Base-by-base conservation (phyloP, 2,113 vertebrate species). In the Anguilla rostrata region DNA sequence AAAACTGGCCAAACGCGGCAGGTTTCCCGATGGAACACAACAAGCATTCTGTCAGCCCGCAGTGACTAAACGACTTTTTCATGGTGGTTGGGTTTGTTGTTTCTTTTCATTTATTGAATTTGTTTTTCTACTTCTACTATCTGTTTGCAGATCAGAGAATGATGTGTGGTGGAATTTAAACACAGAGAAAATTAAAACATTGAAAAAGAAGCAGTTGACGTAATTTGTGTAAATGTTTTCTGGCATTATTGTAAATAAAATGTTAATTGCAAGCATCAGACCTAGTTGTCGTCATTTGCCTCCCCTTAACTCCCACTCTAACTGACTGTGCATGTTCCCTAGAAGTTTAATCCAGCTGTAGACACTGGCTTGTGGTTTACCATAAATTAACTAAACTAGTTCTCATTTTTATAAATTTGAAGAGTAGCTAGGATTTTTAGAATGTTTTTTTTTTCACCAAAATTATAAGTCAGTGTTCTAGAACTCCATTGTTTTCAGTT, bases 121-220 rank as follows among this genome's bases (percentile, higher is more conserved):
- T 39, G 5, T 39, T 80, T 41, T 80, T 41, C 39, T 80, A 80
- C 34, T 80, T 80, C 78, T 66, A 66, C 78, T 15, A 97, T 98
- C 98, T 98, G 98, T 99, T 99, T 99, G 97, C 98, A 98, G 98
- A 97, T 97, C 96, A 98, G 97, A 98, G 97, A 98, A 95, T 93
- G 92, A 92, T 95, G 94, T 92, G 56, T 84, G 81, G 78, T 83
- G 78, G n/a, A 86, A 26, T 22, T 66, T 26, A 66, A 66, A 66
- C 4, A 46, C 43, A 41, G 41, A 71, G n/a, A 40, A 71, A n/a
- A 79, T 34, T 3, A 80, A 7, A 80, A 41, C n/a, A 20, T 53
- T 82, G 81, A 53, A 53, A 53, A 53, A 34, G 16, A 26, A 46
- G 89, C 88, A 91, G 88, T 88, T 89, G 87, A 92, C 90, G 90